Evolutionary conservation across 1,140 invertebrate species (phyloP), one percentile per base, ranked within the genome.

Genomic region (Drosophila ohnishii): DNA sequence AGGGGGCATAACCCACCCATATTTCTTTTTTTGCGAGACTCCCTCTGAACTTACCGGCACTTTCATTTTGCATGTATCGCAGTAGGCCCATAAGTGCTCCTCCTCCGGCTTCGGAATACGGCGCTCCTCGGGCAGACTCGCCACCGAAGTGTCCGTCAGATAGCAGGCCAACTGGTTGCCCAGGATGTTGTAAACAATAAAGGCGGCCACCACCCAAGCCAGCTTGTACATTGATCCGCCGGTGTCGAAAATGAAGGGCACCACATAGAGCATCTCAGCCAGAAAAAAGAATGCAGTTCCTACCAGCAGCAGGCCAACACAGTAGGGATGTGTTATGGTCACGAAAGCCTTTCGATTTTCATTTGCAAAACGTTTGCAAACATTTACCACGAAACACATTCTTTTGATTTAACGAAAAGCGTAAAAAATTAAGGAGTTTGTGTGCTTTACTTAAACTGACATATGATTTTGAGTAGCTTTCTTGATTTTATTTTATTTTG

Each of bases 51-150:
- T 67, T 69, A 69, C 65, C 65, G 97, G 97, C 19, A 95, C 93
- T 45, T 96, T 83, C 28, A 94, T 92, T 88, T 98, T 95, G 92
- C 98, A 99, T 0, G 92, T 85, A 7, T 93, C 80, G 92, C 97
- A 98, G 55, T 96, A 93, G 58, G 94, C 94, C 96, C 96, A 98
- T 16, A 63, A 42, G 32, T 56, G 53, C 8, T 51, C 55, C 56
- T 82, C 75, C 14, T 44, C 14, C 3, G 51, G 50, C n/a, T 9
- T 4, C 1, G 78, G 78, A 13, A 55, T 22, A 5, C 47, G 55
- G 0, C 57, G 39, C 13, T 65, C 42, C 25, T 42, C n/a, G 10
- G 75, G 30, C 28, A 82, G n/a, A 11, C 47, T 28, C 5, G 44
- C 19, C 8, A 86, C 40, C 32, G 63, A 73, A 3, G 64, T 56